Conservation (phyloP, 2,888 invertebrate genomes). For the Teleogryllus oceanicus region DNA sequence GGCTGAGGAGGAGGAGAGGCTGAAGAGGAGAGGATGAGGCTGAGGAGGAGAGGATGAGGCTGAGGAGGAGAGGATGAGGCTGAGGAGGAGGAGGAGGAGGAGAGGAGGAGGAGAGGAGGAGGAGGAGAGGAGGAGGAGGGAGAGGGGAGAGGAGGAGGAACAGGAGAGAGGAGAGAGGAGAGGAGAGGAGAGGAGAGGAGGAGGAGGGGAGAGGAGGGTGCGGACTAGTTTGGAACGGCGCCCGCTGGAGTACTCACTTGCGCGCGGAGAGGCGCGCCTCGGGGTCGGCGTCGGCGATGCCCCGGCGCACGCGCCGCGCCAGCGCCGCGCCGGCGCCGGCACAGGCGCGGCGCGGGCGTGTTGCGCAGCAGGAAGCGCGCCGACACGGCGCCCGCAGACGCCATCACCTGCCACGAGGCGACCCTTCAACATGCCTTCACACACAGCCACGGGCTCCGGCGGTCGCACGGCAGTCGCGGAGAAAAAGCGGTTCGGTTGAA, state of each 20-base stretch:
- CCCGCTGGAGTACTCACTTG: conserved; percentile 56
- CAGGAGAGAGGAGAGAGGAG: neutral
- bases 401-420: conserved; percentile 64
- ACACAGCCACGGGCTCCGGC: too few species aligned
- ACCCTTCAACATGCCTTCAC: neutral
- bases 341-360: conserved; percentile 76
- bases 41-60: neutral
- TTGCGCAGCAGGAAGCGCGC: conserved; percentile 83
- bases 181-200: too few species aligned
- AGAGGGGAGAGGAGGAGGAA: neutral
- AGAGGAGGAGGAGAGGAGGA: neutral
- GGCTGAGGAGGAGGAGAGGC: too few species aligned
- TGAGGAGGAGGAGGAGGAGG: neutral
- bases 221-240: neutral
- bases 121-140: neutral
- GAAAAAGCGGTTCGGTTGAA: too few species aligned
- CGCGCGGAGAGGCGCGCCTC: conserved; percentile 79
- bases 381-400: conserved; percentile 81
- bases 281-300: conserved; percentile 90
- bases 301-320: conserved; percentile 80
- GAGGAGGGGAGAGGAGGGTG: neutral
- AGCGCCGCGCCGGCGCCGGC: conserved; percentile 72
- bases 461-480: too few species aligned
- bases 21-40: neutral
- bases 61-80: neutral